Percentiles rank a stretch among this genome's conserved stretches.
These are phyloP conservation scores for Chloroclystis v-ata DNA, from an alignment of 2,888 invertebrate genomes.

Conservation along the genomic window DNA sequence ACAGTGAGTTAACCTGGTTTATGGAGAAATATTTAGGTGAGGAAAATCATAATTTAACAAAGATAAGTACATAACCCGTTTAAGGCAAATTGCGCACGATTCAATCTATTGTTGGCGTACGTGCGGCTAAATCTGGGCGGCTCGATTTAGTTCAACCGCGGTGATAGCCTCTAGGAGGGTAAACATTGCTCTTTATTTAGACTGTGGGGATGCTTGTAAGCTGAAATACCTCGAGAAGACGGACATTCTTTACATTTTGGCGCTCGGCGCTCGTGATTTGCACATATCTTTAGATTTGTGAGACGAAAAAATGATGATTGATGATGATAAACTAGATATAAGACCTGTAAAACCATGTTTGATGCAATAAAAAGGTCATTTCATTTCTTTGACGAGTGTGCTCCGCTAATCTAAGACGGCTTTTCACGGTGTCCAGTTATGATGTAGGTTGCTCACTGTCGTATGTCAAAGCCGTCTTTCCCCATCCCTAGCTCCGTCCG, in stretches of 20 bases:
- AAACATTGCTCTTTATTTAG: slow-evolving; percentile 69
- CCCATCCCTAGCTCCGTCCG: slow-evolving; percentile 1
- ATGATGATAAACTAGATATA: too few relatives aligned
- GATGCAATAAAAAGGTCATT: too few relatives aligned
- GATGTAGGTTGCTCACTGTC: too few relatives aligned
- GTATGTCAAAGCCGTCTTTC: neutral
- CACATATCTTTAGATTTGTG: too few relatives aligned
- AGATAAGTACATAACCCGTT: slow-evolving; percentile 29
- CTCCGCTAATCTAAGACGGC: too few relatives aligned
- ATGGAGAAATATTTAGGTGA: too few relatives aligned
- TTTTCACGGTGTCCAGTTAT: too few relatives aligned
- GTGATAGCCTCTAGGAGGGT: slow-evolving; percentile 60
- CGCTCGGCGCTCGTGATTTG: too few relatives aligned
- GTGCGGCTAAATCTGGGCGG: slow-evolving; percentile 60
- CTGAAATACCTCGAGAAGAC: slow-evolving; percentile 1
- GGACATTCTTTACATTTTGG: neutral
- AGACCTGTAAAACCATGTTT: too few relatives aligned
- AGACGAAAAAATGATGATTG: too few relatives aligned
- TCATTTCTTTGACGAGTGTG: too few relatives aligned
- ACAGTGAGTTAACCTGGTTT: too few relatives aligned
- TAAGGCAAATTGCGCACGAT: slow-evolving; percentile 37
- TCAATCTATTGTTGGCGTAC: slow-evolving; percentile 42
- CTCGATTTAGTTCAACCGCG: slow-evolving; percentile 59
- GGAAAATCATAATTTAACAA: neutral
- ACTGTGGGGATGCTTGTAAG: slow-evolving; percentile 22